Evolutionary conservation across 2,888 invertebrate genomes (phyloP).

Genomic region (Hemicrepidius hirtus): DNA sequence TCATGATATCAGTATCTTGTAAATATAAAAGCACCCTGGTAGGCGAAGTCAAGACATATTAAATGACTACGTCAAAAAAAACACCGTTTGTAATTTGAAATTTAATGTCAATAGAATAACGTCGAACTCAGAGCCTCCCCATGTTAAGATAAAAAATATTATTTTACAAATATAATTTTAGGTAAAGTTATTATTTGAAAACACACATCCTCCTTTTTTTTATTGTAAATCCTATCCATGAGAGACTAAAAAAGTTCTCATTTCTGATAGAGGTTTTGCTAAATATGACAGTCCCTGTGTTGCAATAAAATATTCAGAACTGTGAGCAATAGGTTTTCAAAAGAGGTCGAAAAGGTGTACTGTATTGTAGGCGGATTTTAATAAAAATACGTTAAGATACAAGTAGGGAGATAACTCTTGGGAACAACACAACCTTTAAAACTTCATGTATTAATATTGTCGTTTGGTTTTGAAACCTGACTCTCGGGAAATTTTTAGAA

Average conservation of each 20-base stretch:
- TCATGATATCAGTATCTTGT: no score
- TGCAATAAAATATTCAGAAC: constrained; percentile 23
- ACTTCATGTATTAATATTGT: not conserved
- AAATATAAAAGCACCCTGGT: no score
- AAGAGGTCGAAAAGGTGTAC: constrained; percentile 22
- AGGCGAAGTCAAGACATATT: no score
- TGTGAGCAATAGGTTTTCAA: constrained; percentile 6
- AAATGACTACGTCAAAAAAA: no score
- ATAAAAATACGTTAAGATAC: constrained; percentile 28
- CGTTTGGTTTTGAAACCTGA: not conserved
- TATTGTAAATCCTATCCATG: constrained; percentile 19
- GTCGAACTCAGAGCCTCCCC: no score
- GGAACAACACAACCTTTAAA: constrained; percentile 3
- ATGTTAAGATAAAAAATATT: no score
- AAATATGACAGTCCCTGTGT: constrained; percentile 17
- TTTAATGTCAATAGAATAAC: no score
- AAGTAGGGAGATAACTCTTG: constrained; percentile 1
- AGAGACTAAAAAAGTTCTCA: constrained; percentile 1
- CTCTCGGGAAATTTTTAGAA: no score
- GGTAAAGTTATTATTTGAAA: not conserved
- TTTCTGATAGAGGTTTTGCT: constrained; percentile 26
- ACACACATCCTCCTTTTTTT: not conserved
- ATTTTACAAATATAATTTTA: no score
- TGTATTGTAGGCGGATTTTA: constrained; percentile 25
- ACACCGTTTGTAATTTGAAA: no score